Evolutionary conservation across 2,888 invertebrate genomes (phyloP).

Genomic region (Trilocha varians): DNA sequence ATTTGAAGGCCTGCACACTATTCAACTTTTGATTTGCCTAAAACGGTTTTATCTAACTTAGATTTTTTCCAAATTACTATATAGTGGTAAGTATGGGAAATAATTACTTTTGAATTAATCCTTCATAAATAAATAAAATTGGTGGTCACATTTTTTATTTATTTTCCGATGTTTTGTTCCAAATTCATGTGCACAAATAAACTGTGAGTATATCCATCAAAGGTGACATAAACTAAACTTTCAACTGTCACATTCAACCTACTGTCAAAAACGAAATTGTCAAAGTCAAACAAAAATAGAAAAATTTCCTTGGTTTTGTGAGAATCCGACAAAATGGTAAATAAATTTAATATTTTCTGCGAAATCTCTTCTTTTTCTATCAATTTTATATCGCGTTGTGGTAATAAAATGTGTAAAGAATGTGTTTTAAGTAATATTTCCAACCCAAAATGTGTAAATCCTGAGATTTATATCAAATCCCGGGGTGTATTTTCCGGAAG

Average conservation of each 20-base stretch:
- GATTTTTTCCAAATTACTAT: too few relatives aligned
- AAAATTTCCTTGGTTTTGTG: too few relatives aligned
- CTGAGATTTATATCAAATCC: not conserved
- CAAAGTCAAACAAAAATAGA: not conserved
- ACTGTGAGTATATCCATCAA: too few relatives aligned
- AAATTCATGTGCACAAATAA: too few relatives aligned
- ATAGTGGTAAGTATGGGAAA: too few relatives aligned
- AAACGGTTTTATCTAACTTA: too few relatives aligned
- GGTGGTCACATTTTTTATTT: too few relatives aligned
- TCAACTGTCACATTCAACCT: constrained; percentile 18
- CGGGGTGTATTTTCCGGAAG: not conserved
- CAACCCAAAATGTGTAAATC: not conserved
- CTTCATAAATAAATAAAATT: too few relatives aligned
- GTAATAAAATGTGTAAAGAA: not conserved
- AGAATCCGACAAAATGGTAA: constrained; percentile 53
- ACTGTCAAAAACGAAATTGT: not conserved
- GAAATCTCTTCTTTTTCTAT: constrained; percentile 29
- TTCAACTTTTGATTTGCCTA: too few relatives aligned
- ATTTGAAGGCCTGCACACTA: too few relatives aligned
- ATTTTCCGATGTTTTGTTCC: too few relatives aligned
- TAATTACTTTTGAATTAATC: too few relatives aligned
- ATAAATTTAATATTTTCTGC: constrained; percentile 34
- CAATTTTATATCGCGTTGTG: not conserved
- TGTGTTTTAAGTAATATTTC: not conserved
- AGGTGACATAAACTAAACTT: constrained; percentile 8